phyloP scores from a whole-genome alignment of 1,140 invertebrate species.

The Aphidius gifuensis region DNA sequence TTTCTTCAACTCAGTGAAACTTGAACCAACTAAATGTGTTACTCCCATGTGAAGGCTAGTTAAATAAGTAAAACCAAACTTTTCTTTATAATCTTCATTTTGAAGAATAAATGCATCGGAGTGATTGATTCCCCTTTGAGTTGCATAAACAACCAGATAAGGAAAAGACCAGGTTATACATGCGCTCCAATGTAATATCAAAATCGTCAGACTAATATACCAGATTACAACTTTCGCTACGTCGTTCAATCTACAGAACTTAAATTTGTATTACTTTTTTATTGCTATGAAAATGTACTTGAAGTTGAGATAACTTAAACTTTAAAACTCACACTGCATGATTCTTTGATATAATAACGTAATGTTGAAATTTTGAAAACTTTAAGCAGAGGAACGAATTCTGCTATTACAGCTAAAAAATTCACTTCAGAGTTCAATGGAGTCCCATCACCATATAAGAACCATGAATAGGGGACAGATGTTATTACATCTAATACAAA shows the following conservation, averaged over 20 bases:
- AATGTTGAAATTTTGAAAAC: constrained; percentile 34
- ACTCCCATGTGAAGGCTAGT: constrained; percentile 36
- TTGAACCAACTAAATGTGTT: constrained; percentile 37
- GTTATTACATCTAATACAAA: constrained; percentile 40
- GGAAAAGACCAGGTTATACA: constrained; percentile 39
- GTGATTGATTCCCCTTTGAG: constrained; percentile 22
- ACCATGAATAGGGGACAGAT: constrained; percentile 39
- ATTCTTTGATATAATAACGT: constrained; percentile 30
- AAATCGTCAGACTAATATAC: constrained; percentile 31
- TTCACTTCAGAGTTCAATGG: constrained; percentile 26
- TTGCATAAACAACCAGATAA: constrained; percentile 35
- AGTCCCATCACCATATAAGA: constrained; percentile 24
- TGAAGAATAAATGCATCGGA: constrained; percentile 28
- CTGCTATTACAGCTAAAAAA: constrained; percentile 30
- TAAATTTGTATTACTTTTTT: constrained; percentile 5
- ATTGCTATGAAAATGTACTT: background rate
- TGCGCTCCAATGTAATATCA: constrained; percentile 43
- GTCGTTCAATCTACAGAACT: constrained; percentile 25
- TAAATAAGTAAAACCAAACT: constrained; percentile 32
- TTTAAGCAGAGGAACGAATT: constrained; percentile 37
- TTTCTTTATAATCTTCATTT: constrained; percentile 27
- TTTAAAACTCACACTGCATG: constrained; percentile 27
- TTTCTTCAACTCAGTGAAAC: constrained; percentile 30
- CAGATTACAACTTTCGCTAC: constrained; percentile 31
- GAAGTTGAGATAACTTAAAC: no score